Base-by-base conservation (phyloP, 1,140 invertebrate species). In the Tetragonula clypearis region DNA sequence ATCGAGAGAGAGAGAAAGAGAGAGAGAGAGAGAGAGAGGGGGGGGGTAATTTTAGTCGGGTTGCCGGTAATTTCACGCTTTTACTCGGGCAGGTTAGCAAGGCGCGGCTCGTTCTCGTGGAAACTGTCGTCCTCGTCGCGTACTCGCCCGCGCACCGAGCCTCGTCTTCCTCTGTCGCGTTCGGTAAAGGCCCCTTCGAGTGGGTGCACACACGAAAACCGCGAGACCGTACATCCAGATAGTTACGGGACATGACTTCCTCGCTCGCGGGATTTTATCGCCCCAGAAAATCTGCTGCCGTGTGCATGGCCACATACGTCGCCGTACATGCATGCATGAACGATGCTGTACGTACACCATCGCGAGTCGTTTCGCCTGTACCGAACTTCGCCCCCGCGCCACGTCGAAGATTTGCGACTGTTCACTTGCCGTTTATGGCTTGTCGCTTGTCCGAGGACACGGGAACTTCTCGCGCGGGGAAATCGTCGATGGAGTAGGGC, bases 51-150 rank as follows among this genome's bases (percentile, higher is more conserved):
- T 93, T 93, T 86, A 88, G 79, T 85, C 86, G 68, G 72, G 87
- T 89, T 90, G 86, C 87, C 88, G 85, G 91, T 91, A 94, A 94
- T 94, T 94, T 94, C 92, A 94, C 93, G 93, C 93, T 94, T 94
- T 94, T 94, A 94, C 93, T 90, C 87, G 86, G 87, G 53, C 86
- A 90, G 85, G 90, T 88, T 89, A 88, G 90, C 88, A 89, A 89
- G 88, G 83, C 87, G 79, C 85, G 85, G 86, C 84, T 92, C 91
- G 91, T 88, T 92, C 91, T 92, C 86, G 82, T 92, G 90, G 90
- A 92, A 93, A 93, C 91, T 92, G 91, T 93, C 91, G 90, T 91
- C 84, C 85, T 79, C 86, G 56, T 74, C 60, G 68, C 89, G 72
- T 73, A 71, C 68, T 76, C 69, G 58, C 35, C 60, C 60, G 35